A percentile compares a stretch with the other conserved stretches of the same genome.
Evolutionary conservation across 1,140 invertebrate species (phyloP).

Genomic region (Habropoda laboriosa): DNA sequence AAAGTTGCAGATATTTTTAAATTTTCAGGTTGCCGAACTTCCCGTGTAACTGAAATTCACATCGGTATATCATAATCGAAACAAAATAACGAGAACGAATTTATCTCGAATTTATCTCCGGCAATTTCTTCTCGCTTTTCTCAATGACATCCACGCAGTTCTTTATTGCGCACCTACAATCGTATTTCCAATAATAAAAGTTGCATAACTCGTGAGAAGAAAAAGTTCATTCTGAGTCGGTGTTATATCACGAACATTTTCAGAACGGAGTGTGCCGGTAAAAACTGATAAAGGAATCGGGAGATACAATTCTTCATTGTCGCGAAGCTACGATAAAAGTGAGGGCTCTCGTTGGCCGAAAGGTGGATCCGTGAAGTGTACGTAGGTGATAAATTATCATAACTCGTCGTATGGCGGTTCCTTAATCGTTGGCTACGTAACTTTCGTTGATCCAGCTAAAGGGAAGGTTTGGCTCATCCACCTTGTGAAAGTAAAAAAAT

Average conservation of each 20-base stretch:
- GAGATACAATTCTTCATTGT: neutral
- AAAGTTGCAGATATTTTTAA: too few relatives aligned
- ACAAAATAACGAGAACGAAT: too few relatives aligned
- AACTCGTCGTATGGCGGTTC: slow-evolving; percentile 46
- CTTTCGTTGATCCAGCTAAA: slow-evolving; percentile 55
- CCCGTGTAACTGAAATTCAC: too few relatives aligned
- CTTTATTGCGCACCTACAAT: neutral
- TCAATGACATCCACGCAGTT: neutral
- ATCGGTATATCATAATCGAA: too few relatives aligned
- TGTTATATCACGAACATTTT: neutral
- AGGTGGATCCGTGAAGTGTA: slow-evolving; percentile 14
- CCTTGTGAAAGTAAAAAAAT: slow-evolving; percentile 67
- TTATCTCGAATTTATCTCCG: too few relatives aligned
- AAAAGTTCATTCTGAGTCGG: neutral
- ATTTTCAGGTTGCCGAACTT: too few relatives aligned
- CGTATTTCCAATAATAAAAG: neutral
- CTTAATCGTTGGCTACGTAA: slow-evolving; percentile 62
- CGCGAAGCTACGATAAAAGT: slow-evolving; percentile 7
- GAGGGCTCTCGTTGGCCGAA: neutral
- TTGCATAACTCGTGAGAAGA: too few relatives aligned
- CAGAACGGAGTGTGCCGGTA: neutral
- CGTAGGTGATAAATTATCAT: slow-evolving; percentile 62
- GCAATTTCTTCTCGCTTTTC: neutral
- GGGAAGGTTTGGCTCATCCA: slow-evolving; percentile 56
- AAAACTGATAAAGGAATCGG: slow-evolving; percentile 20